phyloP scores from a whole-genome alignment of 2,113 vertebrate species.

The Rattus norvegicus region DNA sequence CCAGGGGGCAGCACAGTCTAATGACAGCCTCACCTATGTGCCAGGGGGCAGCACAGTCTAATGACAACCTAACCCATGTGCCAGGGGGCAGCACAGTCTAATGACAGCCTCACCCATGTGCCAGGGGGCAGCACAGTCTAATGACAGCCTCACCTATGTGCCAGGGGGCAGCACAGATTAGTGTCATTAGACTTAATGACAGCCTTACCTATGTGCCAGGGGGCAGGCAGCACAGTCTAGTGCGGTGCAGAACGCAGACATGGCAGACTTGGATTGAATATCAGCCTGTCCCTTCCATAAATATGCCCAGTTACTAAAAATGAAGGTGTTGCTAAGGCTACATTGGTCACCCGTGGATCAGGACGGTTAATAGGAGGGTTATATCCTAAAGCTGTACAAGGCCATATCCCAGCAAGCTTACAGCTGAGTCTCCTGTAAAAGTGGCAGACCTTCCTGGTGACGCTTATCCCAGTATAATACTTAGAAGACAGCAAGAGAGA shows the following conservation, averaged over 20 bases:
- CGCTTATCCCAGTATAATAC: not conserved
- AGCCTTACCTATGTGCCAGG: too few relatives aligned
- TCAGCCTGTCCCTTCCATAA: not conserved
- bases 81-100: too few relatives aligned
- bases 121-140: too few relatives aligned
- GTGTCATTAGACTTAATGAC: too few relatives aligned
- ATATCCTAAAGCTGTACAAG: not conserved
- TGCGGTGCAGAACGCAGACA: not conserved
- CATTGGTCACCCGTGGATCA: not conserved
- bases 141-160: too few relatives aligned
- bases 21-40: too few relatives aligned
- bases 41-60: too few relatives aligned
- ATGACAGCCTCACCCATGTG: too few relatives aligned
- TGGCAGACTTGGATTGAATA: not conserved
- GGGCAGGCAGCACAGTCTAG: not conserved
- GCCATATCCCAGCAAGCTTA: not conserved
- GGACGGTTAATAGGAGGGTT: not conserved
- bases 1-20: too few relatives aligned
- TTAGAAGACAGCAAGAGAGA: not conserved
- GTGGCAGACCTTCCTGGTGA: not conserved
- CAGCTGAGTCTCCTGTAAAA: not conserved
- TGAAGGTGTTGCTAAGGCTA: not conserved
- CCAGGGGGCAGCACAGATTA: too few relatives aligned
- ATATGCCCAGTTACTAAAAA: not conserved
- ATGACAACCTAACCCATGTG: too few relatives aligned